Conservation (phyloP, 2,888 invertebrate genomes). For the Caenorhabditis sinica region DNA sequence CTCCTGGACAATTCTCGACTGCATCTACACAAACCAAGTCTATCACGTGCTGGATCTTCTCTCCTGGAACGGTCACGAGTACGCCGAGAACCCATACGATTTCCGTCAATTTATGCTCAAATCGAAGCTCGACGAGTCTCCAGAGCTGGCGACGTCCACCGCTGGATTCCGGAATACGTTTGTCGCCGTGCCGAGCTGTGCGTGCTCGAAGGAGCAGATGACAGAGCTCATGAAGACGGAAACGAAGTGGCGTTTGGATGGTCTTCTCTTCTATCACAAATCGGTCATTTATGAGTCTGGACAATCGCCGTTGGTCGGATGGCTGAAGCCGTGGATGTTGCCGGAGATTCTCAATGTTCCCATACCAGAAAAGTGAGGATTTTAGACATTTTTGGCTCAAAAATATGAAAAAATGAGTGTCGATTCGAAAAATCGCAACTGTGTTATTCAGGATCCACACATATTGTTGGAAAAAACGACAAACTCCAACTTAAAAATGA, state of each 20-base stretch:
- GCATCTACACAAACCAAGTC: slow-evolving; percentile 87
- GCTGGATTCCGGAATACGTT: slow-evolving; percentile 84
- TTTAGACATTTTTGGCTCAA: too few species aligned
- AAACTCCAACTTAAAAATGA: too few species aligned
- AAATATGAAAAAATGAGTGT: too few species aligned
- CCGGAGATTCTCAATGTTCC: slow-evolving; percentile 78
- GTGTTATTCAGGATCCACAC: too few species aligned
- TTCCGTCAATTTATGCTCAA: slow-evolving; percentile 92
- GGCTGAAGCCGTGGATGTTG: slow-evolving; percentile 88
- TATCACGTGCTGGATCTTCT: slow-evolving; percentile 92
- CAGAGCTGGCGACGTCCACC: slow-evolving; percentile 37
- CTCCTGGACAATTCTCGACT: slow-evolving; percentile 89
- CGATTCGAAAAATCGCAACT: too few species aligned
- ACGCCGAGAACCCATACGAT: slow-evolving; percentile 85
- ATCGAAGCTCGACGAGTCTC: slow-evolving; percentile 88
- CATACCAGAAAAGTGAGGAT: slow-evolving; percentile 60
- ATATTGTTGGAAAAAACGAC: too few species aligned
- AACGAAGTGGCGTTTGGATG: slow-evolving; percentile 87
- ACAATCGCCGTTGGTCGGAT: slow-evolving; percentile 92
- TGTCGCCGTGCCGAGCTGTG: slow-evolving; percentile 84
- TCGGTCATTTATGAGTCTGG: slow-evolving; percentile 89
- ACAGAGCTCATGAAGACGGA: slow-evolving; percentile 67
- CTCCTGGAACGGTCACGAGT: slow-evolving; percentile 87
- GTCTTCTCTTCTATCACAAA: slow-evolving; percentile 94
- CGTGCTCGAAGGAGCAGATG: slow-evolving; percentile 81